Conservation (phyloP, 1,140 invertebrate genomes). For the Sinella curviseta region DNA sequence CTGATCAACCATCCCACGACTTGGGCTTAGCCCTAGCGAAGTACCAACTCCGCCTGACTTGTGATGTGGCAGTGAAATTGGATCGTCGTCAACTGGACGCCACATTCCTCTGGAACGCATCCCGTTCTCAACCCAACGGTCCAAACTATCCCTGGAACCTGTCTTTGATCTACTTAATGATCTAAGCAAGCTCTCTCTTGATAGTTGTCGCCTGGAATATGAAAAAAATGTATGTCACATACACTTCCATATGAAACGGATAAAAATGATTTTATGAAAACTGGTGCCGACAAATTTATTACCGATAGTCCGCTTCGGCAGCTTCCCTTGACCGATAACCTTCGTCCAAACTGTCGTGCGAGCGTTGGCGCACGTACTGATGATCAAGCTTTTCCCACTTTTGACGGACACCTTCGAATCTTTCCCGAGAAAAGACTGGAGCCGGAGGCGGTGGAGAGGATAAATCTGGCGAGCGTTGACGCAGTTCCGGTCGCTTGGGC, state of each 20-base stretch:
- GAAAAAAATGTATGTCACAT: conserved; percentile 1
- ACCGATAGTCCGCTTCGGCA: conserved; percentile 50
- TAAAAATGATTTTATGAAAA: too few species aligned
- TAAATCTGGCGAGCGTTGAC: conserved; percentile 46
- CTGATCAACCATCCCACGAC: conserved; percentile 55
- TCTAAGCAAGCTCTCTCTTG: conserved; percentile 44
- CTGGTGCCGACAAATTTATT: background rate
- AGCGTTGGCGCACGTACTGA: conserved; percentile 46
- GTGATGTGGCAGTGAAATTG: conserved; percentile 54
- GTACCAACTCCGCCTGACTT: conserved; percentile 54
- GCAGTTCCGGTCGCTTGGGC: conserved; percentile 46
- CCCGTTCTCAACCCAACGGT: conserved; percentile 49
- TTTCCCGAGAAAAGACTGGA: conserved; percentile 40
- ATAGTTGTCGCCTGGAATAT: conserved; percentile 47
- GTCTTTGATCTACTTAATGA: conserved; percentile 48
- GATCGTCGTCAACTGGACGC: conserved; percentile 29
- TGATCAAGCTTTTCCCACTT: conserved; percentile 49
- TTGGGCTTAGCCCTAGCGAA: conserved; percentile 54
- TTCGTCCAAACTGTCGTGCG: conserved; percentile 48
- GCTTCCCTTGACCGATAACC: conserved; percentile 48
- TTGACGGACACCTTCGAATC: conserved; percentile 47
- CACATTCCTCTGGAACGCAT: conserved; percentile 44
- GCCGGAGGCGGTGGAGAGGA: conserved; percentile 34
- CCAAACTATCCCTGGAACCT: conserved; percentile 47
- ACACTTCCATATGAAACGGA: too few species aligned